Percentiles rank a stretch among this genome's conserved stretches.
phyloP scores from a whole-genome alignment of 2,888 invertebrate species.

The Ischnus inquisitorius region DNA sequence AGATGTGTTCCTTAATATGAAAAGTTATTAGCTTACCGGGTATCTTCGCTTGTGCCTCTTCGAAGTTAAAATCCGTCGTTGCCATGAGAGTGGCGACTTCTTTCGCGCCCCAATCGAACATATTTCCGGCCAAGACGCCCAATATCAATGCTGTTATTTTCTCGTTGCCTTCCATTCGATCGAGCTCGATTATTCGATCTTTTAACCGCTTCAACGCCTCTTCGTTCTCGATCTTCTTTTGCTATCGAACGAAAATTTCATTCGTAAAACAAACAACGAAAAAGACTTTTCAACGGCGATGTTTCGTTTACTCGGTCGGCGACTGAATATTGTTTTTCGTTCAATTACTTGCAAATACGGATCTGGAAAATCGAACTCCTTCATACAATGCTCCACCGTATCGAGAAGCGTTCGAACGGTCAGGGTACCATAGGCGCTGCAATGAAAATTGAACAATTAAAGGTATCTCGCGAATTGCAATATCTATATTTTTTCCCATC shows the following conservation, averaged over 20 bases:
- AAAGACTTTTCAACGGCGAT: neutral
- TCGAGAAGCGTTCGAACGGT: conserved; percentile 96
- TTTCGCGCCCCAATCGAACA: conserved; percentile 99
- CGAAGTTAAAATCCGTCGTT: conserved; percentile 91
- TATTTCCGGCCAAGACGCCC: conserved; percentile 93
- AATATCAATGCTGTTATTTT: conserved; percentile 86
- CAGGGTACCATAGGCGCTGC: conserved; percentile 92
- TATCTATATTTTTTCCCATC: no score
- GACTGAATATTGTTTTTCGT: neutral
- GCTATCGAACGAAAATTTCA: conserved; percentile 87
- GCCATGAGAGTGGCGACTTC: conserved; percentile 95
- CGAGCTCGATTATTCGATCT: conserved; percentile 89
- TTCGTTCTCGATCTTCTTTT: conserved; percentile 95
- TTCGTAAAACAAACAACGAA: conserved; percentile 31
- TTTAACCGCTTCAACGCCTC: conserved; percentile 91
- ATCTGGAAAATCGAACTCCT: conserved; percentile 96
- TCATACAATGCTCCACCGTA: conserved; percentile 95
- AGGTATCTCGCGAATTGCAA: no score
- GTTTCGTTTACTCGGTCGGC: neutral
- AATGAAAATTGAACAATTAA: conserved; percentile 14
- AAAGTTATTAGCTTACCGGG: conserved; percentile 86
- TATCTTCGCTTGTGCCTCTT: conserved; percentile 93
- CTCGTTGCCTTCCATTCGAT: conserved; percentile 87
- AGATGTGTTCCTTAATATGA: neutral
- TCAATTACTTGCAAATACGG: conserved; percentile 88